phyloP scores from a whole-genome alignment of 2,113 vertebrate genomes.

The Corythornis cristatus region DNA sequence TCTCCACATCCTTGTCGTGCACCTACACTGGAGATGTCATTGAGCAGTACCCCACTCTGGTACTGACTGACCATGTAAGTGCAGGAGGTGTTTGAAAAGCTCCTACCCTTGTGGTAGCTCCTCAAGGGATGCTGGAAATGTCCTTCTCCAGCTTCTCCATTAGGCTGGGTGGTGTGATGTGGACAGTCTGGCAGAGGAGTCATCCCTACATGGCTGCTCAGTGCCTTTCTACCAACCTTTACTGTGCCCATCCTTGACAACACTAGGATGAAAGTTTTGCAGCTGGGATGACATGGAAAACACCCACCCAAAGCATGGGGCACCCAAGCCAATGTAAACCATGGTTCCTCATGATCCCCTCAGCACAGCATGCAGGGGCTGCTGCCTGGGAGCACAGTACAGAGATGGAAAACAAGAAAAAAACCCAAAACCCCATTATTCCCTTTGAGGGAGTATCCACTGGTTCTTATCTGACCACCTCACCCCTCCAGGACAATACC shows the following conservation, averaged over 20 bases:
- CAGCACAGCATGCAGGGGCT: not conserved
- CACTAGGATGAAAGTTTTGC: not conserved
- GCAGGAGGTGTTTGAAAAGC: not conserved
- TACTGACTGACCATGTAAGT: not conserved
- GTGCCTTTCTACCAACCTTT: not conserved
- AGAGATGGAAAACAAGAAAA: not conserved
- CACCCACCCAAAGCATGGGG: accelerated
- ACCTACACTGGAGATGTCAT: not conserved
- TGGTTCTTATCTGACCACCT: not conserved
- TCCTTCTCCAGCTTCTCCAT: not conserved
- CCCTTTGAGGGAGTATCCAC: not conserved
- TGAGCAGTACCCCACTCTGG: not conserved
- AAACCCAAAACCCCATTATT: not conserved
- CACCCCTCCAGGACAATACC: not conserved
- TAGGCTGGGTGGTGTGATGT: not conserved
- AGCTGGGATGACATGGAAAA: not conserved
- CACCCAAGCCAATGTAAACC: not conserved
- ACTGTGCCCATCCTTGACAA: not conserved
- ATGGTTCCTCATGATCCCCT: not conserved
- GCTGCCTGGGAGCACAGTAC: not conserved
- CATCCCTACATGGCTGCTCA: not conserved
- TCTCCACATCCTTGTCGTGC: not conserved
- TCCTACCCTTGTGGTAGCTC: not conserved
- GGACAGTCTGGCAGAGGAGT: not conserved
- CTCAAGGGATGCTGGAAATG: not conserved